Percentiles rank a stretch among this genome's conserved stretches.
Evolutionary conservation across 53 echinoderm and acorn worm genomes (phyloP).

Genomic region (Echinarachnius parma): DNA sequence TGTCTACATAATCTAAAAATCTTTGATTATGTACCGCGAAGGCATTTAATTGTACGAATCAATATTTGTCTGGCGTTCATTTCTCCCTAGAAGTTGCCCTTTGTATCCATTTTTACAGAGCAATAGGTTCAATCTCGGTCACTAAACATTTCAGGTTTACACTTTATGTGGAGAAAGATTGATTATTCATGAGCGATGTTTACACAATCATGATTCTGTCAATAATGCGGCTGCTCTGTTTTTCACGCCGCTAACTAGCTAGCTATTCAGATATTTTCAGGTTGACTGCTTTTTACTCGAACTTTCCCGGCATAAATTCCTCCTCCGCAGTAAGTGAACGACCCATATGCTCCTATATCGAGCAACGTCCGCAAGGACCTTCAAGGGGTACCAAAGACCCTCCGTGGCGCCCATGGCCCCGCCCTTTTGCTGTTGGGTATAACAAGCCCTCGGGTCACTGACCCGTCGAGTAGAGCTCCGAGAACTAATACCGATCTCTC

Average conservation of each 20-base stretch:
- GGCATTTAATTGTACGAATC: too few relatives aligned
- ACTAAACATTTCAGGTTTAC: too few relatives aligned
- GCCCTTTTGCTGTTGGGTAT: too few relatives aligned
- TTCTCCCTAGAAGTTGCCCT: too few relatives aligned
- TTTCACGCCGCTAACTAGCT: conserved; percentile 5
- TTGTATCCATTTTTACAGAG: too few relatives aligned
- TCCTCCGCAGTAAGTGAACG: not conserved
- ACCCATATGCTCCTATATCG: not conserved
- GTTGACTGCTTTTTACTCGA: too few relatives aligned
- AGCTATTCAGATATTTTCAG: conserved; percentile 7
- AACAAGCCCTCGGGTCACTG: conserved; percentile 41
- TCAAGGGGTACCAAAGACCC: not conserved
- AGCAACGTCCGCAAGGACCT: not conserved
- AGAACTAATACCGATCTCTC: not conserved
- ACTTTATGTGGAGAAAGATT: too few relatives aligned
- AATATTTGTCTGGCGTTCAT: too few relatives aligned
- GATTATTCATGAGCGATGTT: conserved; percentile 2
- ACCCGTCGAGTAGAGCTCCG: conserved; percentile 7
- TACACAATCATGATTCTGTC: conserved; percentile 22
- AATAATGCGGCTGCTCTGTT: not conserved
- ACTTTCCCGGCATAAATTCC: not conserved
- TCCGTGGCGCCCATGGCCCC: not conserved
- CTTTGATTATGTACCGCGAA: too few relatives aligned
- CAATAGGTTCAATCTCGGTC: too few relatives aligned
- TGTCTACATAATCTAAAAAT: too few relatives aligned